These are phyloP conservation scores for Leuciscus idus DNA, from an alignment of 2,113 vertebrate species.

Conservation along the genomic window DNA sequence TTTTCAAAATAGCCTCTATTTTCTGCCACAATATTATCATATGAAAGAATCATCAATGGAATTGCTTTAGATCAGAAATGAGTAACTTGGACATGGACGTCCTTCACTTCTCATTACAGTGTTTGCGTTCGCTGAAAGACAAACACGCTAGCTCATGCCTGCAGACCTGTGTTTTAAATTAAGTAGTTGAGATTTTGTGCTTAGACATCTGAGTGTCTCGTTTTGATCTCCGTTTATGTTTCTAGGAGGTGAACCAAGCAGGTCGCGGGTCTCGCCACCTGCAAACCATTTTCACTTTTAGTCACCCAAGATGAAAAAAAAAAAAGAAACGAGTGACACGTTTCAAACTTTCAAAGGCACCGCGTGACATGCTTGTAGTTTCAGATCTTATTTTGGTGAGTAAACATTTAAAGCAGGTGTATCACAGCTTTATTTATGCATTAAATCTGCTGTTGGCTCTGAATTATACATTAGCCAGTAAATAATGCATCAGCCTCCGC, in stretches of 20 bases:
- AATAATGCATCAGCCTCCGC: constrained; percentile 76
- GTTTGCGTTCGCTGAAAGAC: constrained; percentile 1
- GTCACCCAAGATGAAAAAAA: constrained; percentile 8
- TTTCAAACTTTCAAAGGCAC: constrained; percentile 50
- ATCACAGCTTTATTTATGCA: constrained; percentile 81
- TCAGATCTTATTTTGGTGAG: constrained; percentile 74
- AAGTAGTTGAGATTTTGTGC: constrained; percentile 36
- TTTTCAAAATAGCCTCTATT: constrained; percentile 17
- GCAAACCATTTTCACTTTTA: constrained; percentile 49
- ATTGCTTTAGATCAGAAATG: neutral
- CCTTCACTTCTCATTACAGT: constrained; percentile 3
- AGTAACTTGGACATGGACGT: constrained; percentile 8
- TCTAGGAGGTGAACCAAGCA: constrained; percentile 40
- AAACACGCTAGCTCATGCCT: constrained; percentile 1
- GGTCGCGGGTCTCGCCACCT: constrained; percentile 34
- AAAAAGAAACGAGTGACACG: constrained; percentile 2
- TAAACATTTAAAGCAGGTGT: constrained; percentile 80
- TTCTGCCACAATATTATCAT: constrained; percentile 17
- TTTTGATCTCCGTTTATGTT: constrained; percentile 15
- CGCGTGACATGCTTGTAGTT: constrained; percentile 48
- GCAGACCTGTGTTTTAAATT: constrained; percentile 26
- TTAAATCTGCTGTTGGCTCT: constrained; percentile 80
- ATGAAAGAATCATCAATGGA: constrained; percentile 12
- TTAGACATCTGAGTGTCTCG: constrained; percentile 25
- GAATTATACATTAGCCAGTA: constrained; percentile 81